Evolutionary conservation across 2,797 vertebrate genomes (phyloP), one percentile per base, ranked within the genome.

Genomic region (Arremon brunneinucha): DNA sequence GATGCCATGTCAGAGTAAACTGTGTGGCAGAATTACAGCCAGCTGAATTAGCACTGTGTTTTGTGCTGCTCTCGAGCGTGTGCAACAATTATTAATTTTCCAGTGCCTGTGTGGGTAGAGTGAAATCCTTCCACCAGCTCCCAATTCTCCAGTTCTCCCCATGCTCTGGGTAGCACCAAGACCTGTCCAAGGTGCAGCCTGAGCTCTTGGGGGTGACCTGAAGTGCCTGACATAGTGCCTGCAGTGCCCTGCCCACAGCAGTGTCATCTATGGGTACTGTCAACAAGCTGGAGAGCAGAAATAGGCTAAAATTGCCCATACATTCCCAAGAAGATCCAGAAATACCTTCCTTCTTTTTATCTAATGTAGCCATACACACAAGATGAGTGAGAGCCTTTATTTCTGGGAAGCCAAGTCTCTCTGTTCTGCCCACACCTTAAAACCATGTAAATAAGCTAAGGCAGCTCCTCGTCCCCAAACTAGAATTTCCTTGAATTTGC

Each of bases 201-300:
- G 2, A 71, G 64, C 35, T 62, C 71, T n/a, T 52, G 39, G 24
- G 24, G 23, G 17, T 22, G 14, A 57, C 30, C 8, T 57, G 34
- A 47, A 75, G 44, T 20, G 12, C 76, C 27, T 62, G 52, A 49
- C 32, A 23, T 9, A 0, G 1, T 13, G 46, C 26, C 56, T 30
- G 44, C 60, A 28, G 47, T 15, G 27, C 11, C 34, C 13, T 23
- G 8, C 14, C 24, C 53, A 23, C 55, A n/a, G 32, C 34, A 35
- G 20, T 28, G 39, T 32, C 46, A 32, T 41, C 56, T 19, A 0
- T 0, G 9, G 65, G 43, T 65, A 17, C n/a, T 0, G 1, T 21
- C 34, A 55, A 19, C 14, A 30, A 57, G 23, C 37, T 32, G 44
- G 22, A 67, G 60, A 86, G 59, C 43, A 72, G 24, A 59, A 65